These are phyloP conservation scores for Eurypyga helias DNA, from an alignment of 2,113 vertebrate species.

Conservation along the genomic window DNA sequence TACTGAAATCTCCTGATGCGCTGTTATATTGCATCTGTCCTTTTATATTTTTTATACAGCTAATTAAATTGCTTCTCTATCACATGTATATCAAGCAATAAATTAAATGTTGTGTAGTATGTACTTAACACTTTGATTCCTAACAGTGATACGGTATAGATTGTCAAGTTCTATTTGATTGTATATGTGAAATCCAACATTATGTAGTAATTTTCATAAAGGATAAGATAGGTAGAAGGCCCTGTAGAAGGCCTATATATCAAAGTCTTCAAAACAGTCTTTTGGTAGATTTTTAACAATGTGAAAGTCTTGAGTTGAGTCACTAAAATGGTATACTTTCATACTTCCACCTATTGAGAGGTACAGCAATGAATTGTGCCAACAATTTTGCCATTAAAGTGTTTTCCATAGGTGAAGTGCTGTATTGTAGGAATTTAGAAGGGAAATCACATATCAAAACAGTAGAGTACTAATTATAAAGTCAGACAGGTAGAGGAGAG, in stretches of 20 bases:
- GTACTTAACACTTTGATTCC: not conserved
- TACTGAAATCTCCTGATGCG: not conserved
- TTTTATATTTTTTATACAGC: not conserved
- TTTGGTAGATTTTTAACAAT: not conserved
- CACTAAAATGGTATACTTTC: not conserved
- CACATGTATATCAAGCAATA: not conserved
- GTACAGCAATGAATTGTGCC: not conserved
- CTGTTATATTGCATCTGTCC: not conserved
- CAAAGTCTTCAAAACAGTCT: not conserved
- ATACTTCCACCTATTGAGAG: not conserved
- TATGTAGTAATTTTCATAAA: not conserved
- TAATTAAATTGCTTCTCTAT: not conserved
- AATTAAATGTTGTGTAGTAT: not conserved
- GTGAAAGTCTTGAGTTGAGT: not conserved
- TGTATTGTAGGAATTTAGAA: not conserved
- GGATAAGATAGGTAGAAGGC: not conserved
- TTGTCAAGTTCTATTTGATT: not conserved
- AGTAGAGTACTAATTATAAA: not conserved
- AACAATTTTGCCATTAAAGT: not conserved
- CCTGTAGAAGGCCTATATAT: not conserved
- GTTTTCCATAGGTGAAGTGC: not conserved
- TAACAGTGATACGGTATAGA: not conserved
- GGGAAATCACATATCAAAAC: not conserved
- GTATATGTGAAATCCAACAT: not conserved
- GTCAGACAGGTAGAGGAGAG: not conserved